Conservation (phyloP, 2,797 vertebrate species). For the Sebastes steindachneri region DNA sequence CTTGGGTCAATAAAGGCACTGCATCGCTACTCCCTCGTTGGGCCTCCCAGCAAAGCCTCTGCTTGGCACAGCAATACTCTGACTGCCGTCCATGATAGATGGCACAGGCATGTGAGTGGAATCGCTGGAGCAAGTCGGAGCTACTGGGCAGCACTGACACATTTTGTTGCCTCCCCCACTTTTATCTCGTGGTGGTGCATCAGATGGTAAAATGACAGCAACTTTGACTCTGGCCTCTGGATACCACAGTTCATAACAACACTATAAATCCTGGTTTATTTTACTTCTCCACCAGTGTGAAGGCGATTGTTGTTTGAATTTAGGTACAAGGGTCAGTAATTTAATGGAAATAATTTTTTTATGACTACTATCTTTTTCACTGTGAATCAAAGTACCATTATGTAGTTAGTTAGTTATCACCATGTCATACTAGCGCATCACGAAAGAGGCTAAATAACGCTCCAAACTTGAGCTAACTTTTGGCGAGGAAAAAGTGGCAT, state of each 20-base stretch:
- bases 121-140: constrained; percentile 49
- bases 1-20: constrained; percentile 81
- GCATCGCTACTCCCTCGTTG: constrained; percentile 63
- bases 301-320: background rate
- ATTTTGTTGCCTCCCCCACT: constrained; percentile 44
- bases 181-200: constrained; percentile 41
- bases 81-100: constrained; percentile 74
- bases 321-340: background rate
- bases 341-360: background rate
- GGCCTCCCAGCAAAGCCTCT: constrained; percentile 72
- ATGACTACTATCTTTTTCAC: background rate
- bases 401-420: background rate
- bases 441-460: no score
- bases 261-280: background rate
- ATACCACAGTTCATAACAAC: constrained; percentile 1
- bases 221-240: constrained; percentile 5
- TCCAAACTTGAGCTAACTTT: no score
- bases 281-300: background rate
- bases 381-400: background rate
- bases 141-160: constrained; percentile 37
- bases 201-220: constrained; percentile 37
- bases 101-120: constrained; percentile 61
- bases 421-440: no score
- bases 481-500: no score
- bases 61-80: constrained; percentile 79